These are phyloP conservation scores for Parus major DNA, from an alignment of 2,113 vertebrate species.

Conservation along the genomic window DNA sequence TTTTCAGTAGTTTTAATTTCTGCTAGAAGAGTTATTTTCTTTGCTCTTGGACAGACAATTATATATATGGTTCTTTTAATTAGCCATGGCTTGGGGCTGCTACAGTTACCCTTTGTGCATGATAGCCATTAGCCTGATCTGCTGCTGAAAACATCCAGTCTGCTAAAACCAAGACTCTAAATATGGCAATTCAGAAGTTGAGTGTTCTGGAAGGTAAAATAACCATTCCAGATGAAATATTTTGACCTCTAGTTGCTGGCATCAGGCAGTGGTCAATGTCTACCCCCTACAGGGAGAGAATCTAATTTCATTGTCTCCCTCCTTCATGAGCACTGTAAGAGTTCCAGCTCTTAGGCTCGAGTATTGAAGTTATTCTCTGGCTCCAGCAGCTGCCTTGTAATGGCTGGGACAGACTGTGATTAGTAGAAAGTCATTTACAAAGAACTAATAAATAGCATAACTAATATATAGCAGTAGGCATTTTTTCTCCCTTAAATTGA, in stretches of 20 bases:
- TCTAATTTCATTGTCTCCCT: constrained; percentile 72
- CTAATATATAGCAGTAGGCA: neutral
- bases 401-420: constrained; percentile 63
- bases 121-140: constrained; percentile 41
- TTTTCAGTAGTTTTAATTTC: constrained; percentile 3
- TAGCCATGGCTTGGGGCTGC: constrained; percentile 37
- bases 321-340: neutral
- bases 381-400: constrained; percentile 50
- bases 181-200: constrained; percentile 21
- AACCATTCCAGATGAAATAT: constrained; percentile 41
- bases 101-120: constrained; percentile 50
- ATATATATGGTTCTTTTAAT: constrained; percentile 47
- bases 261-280: constrained; percentile 68
- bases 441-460: constrained; percentile 46
- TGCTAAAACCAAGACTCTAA: constrained; percentile 10
- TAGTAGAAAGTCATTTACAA: constrained; percentile 62
- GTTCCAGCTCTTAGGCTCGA: constrained; percentile 16
- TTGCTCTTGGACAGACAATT: constrained; percentile 41
- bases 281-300: constrained; percentile 79
- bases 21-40: neutral
- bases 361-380: constrained; percentile 18
- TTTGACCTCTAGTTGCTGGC: constrained; percentile 49
- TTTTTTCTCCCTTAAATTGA: constrained; percentile 1
- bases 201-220: constrained; percentile 25
- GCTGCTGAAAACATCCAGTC: constrained; percentile 10